Percentiles rank a stretch among this genome's conserved stretches.
These are phyloP conservation scores for Nyleta sp. DNA, from an alignment of 2,888 invertebrate genomes.

Conservation along the genomic window DNA sequence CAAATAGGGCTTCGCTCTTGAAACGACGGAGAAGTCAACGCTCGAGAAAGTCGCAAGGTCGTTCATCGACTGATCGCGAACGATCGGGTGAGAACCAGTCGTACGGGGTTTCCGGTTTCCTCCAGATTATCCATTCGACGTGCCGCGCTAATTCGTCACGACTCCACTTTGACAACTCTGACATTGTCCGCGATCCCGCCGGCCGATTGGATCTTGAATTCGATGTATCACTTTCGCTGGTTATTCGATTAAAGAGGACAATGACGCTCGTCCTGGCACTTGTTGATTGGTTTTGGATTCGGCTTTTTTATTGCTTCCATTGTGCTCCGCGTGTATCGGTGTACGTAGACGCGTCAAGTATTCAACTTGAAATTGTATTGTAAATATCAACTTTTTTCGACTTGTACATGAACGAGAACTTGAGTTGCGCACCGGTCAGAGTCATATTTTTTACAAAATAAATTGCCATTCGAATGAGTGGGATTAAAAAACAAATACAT, in stretches of 20 bases:
- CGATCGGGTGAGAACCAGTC: conserved; percentile 67
- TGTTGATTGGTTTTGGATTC: neutral
- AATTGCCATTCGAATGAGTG: too few relatives aligned
- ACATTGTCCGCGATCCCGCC: conserved; percentile 35
- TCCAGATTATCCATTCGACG: conserved; percentile 57
- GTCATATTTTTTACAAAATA: too few relatives aligned
- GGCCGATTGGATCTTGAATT: neutral
- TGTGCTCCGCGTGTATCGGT: too few relatives aligned
- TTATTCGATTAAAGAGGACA: too few relatives aligned
- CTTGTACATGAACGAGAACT: too few relatives aligned
- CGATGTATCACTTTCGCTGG: neutral
- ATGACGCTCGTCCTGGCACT: neutral
- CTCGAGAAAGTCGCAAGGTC: conserved; percentile 75
- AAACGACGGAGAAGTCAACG: conserved; percentile 61
- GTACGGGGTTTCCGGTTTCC: conserved; percentile 66
- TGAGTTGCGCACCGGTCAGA: too few relatives aligned
- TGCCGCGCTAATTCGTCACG: conserved; percentile 58
- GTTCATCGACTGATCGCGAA: conserved; percentile 74
- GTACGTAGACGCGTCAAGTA: too few relatives aligned
- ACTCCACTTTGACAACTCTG: conserved; percentile 42
- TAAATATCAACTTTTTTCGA: too few relatives aligned
- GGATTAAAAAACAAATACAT: too few relatives aligned
- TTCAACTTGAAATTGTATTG: too few relatives aligned
- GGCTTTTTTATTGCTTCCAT: neutral
- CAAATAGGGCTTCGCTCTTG: conserved; percentile 54